These are phyloP conservation scores for Rachycentron canadum DNA, from an alignment of 2,797 vertebrate species.

Conservation along the genomic window DNA sequence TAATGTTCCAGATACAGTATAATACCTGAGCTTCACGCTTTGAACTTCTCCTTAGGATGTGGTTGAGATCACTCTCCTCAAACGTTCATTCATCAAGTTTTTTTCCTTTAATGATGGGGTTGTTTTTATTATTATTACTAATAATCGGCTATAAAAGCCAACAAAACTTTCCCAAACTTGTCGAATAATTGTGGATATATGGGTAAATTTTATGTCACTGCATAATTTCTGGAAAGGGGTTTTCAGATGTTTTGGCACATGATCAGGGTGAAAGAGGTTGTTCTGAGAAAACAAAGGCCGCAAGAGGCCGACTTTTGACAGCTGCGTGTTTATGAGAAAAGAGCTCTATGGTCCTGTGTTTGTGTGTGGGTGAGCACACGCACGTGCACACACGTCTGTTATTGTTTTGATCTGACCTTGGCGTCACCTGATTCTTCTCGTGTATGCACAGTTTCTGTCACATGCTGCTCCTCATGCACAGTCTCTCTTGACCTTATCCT, in stretches of 20 bases:
- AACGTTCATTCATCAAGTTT: neutral
- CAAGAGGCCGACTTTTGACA: constrained; percentile 67
- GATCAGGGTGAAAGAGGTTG: constrained; percentile 51
- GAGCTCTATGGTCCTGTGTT: constrained; percentile 11
- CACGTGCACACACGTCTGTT: constrained; percentile 54
- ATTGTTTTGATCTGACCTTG: constrained; percentile 74
- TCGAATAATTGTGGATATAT: constrained; percentile 7
- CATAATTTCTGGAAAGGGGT: constrained; percentile 22
- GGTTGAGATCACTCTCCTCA: neutral
- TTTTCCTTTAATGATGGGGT: neutral
- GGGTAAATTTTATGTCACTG: neutral
- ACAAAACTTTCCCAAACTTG: neutral
- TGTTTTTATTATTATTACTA: neutral
- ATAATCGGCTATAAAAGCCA: neutral
- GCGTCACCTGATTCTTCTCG: constrained; percentile 70
- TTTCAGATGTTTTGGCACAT: constrained; percentile 43
- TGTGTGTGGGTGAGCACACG: constrained; percentile 2
- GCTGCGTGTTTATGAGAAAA: constrained; percentile 67
- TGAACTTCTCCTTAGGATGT: neutral
- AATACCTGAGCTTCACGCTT: too few species aligned
- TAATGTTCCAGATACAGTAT: neutral
- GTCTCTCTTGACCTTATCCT: neutral
- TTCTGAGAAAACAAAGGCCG: constrained; percentile 44
- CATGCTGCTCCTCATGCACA: constrained; percentile 56
- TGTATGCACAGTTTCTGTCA: constrained; percentile 57